phyloP scores from a whole-genome alignment of 1,140 invertebrate genomes.

The Zaprionus tsacasi region DNA sequence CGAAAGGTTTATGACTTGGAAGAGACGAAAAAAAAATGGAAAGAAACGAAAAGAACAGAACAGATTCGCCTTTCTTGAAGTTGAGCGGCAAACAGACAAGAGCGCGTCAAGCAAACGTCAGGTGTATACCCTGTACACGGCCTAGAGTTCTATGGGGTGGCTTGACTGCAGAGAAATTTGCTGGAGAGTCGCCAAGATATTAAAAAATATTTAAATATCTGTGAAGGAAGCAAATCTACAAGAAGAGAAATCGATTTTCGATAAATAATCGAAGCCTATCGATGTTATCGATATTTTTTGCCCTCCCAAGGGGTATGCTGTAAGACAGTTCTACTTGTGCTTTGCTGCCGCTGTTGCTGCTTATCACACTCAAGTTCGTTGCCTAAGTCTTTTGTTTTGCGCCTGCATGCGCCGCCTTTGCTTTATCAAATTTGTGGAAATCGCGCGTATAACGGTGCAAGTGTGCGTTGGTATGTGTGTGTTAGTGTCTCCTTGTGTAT shows the following conservation, averaged over 20 bases:
- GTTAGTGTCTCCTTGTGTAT: neutral
- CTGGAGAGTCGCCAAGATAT: neutral
- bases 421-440: constrained; percentile 74
- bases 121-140: neutral
- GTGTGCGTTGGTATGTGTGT: constrained; percentile 4
- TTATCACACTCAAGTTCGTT: constrained; percentile 67
- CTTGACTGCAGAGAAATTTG: neutral
- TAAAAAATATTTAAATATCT: neutral
- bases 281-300: no score
- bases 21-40: neutral
- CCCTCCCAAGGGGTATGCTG: neutral
- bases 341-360: neutral
- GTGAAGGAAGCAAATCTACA: neutral
- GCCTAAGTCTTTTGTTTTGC: constrained; percentile 72
- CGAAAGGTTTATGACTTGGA: constrained; percentile 35
- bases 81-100: constrained; percentile 36
- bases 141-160: constrained; percentile 13
- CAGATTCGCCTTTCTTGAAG: constrained; percentile 39
- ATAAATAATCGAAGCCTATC: no score
- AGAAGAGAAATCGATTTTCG: no score
- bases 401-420: constrained; percentile 9
- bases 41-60: neutral
- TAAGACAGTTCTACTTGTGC: neutral
- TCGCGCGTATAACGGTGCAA: constrained; percentile 60
- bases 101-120: constrained; percentile 42